Conservation (phyloP, 2,797 vertebrate species). For the Liasis olivaceus region DNA sequence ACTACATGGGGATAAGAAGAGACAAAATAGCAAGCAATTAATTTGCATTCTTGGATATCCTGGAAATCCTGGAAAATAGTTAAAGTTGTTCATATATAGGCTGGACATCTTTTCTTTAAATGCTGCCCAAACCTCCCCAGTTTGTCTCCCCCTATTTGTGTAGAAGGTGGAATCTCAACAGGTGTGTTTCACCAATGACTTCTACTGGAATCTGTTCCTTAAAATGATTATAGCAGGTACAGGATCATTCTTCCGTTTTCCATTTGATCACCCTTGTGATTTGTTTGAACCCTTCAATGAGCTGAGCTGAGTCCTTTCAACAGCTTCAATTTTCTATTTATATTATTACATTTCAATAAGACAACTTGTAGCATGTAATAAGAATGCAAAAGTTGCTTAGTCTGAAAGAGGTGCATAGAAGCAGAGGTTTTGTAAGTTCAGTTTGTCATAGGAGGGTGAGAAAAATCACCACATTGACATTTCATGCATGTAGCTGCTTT, state of each 20-base stretch:
- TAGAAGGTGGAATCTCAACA: not conserved
- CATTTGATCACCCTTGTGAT: not conserved
- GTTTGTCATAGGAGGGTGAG: not conserved
- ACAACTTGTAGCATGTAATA: conserved; percentile 1
- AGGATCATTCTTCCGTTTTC: not conserved
- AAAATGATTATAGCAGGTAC: not conserved
- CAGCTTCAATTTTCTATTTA: not conserved
- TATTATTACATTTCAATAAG: not conserved
- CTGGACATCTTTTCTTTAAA: not conserved
- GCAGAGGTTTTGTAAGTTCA: not conserved
- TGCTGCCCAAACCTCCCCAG: not conserved
- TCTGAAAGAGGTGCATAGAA: not conserved
- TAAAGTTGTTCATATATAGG: not conserved
- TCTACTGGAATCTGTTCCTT: not conserved
- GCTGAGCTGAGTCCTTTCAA: not conserved
- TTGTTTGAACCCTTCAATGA: not conserved
- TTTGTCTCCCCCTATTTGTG: not conserved
- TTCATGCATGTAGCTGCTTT: not conserved
- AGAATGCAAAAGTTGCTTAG: not conserved
- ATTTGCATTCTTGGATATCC: not conserved
- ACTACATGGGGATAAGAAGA: not conserved
- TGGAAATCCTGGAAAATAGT: not conserved
- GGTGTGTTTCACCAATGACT: not conserved
- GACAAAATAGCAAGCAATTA: not conserved
- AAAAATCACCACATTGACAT: not conserved